Evolutionary conservation across 2,113 vertebrate species (phyloP).

Genomic region (Trichomycterus rosablanca): DNA sequence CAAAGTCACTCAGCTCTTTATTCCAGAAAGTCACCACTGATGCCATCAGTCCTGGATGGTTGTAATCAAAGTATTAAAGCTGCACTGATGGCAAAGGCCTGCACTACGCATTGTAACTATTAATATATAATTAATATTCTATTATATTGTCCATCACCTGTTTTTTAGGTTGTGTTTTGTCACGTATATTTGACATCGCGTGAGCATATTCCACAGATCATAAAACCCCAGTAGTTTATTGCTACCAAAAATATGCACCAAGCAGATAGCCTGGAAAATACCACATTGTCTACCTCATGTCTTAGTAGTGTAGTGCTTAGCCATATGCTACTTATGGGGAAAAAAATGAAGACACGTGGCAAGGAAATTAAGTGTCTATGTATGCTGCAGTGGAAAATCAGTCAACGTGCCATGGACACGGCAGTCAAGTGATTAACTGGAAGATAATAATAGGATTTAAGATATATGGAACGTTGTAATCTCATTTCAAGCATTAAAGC

Average conservation of each 20-base stretch:
- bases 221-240: neutral
- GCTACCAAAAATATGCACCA: neutral
- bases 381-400: constrained; percentile 20
- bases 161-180: too few species aligned
- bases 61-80: too few species aligned
- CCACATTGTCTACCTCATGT: constrained; percentile 13
- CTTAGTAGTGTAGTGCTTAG: constrained; percentile 20
- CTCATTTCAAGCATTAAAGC: too few species aligned
- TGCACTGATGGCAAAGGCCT: too few species aligned
- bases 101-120: too few species aligned
- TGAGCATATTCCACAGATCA: too few species aligned
- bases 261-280: constrained; percentile 16
- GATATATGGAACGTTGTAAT: constrained; percentile 4
- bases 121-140: too few species aligned
- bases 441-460: constrained; percentile 9
- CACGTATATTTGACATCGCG: too few species aligned
- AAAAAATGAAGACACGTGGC: constrained; percentile 19
- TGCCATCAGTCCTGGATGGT: too few species aligned
- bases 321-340: constrained; percentile 25
- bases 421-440: constrained; percentile 6
- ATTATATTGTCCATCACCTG: too few species aligned
- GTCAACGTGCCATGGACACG: neutral
- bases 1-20: too few species aligned
- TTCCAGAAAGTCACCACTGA: too few species aligned
- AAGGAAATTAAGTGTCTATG: constrained; percentile 4